These are phyloP conservation scores for Yponomeuta plumbellus DNA, from an alignment of 2,888 invertebrate genomes.

Conservation along the genomic window DNA sequence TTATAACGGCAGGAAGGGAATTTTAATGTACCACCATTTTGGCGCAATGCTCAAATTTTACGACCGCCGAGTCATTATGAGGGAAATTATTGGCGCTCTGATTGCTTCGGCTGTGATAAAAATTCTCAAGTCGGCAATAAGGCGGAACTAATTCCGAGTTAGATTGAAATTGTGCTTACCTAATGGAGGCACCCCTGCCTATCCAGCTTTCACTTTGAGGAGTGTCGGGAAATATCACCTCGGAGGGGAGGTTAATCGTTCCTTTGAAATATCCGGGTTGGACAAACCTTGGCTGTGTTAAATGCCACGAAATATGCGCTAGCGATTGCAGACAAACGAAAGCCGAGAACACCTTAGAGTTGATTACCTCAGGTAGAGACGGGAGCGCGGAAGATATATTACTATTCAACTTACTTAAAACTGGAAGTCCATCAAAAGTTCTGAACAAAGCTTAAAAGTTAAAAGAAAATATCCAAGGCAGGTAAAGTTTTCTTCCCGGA, in stretches of 20 bases:
- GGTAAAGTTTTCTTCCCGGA: conserved; percentile 60
- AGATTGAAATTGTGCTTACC: conserved; percentile 50
- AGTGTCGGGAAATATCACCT: conserved; percentile 7
- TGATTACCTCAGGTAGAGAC: neutral
- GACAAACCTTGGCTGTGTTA: neutral
- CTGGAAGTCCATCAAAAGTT: conserved; percentile 31
- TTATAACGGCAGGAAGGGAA: conserved; percentile 75
- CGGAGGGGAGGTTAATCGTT: neutral
- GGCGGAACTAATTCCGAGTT: conserved; percentile 72
- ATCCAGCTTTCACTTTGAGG: neutral
- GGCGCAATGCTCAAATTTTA: conserved; percentile 77
- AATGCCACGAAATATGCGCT: neutral
- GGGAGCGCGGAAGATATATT: conserved; percentile 54
- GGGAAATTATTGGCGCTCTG: conserved; percentile 76
- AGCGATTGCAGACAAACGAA: neutral
- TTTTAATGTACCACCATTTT: conserved; percentile 77
- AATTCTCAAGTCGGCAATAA: conserved; percentile 75
- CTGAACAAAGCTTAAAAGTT: conserved; percentile 56
- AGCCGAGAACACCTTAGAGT: neutral
- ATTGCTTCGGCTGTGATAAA: conserved; percentile 75
- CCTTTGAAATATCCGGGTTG: neutral
- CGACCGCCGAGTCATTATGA: conserved; percentile 73
- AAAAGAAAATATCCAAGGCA: conserved; percentile 74
- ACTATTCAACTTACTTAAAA: conserved; percentile 50
- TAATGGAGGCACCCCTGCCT: conserved; percentile 12